A percentile compares a stretch with the other conserved stretches of the same genome.
Conservation (phyloP, 2,113 vertebrate genomes). For the zebrafish (Danio rerio) region DNA sequence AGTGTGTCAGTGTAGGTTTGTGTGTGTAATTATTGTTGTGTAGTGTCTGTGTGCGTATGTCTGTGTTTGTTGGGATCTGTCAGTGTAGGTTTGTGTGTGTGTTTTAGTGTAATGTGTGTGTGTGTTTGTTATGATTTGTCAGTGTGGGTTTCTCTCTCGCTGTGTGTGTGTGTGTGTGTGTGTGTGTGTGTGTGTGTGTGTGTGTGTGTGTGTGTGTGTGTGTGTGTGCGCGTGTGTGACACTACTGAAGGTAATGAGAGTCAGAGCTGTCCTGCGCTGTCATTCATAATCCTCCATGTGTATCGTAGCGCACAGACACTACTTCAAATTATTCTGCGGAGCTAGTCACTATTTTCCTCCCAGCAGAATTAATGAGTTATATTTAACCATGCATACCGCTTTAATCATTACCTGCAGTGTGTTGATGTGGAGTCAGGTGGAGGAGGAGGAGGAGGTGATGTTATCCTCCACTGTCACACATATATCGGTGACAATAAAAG, state of each 20-base stretch:
- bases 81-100: slow-evolving; percentile 41
- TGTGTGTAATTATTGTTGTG: background rate
- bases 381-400: slow-evolving; percentile 25
- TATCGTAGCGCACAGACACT: slow-evolving; percentile 22
- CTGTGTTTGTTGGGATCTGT: background rate
- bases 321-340: slow-evolving; percentile 18
- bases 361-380: slow-evolving; percentile 29
- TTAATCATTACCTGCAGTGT: slow-evolving; percentile 7
- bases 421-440: slow-evolving; percentile 1
- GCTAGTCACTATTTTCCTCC: slow-evolving; percentile 29
- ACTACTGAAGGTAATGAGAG: slow-evolving; percentile 20
- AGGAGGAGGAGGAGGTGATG: background rate
- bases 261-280: slow-evolving; percentile 41
- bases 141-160: too few relatives aligned
- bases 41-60: background rate
- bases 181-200: background rate
- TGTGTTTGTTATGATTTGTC: too few relatives aligned
- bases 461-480: slow-evolving; percentile 1
- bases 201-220: background rate
- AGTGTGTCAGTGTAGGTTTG: too few relatives aligned
- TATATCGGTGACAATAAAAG: background rate
- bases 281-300: slow-evolving; percentile 16
- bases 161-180: background rate
- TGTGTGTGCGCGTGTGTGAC: background rate
- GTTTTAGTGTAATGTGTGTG: slow-evolving; percentile 31